Conservation (phyloP, 2,113 vertebrate species). For the Lota lota region DNA sequence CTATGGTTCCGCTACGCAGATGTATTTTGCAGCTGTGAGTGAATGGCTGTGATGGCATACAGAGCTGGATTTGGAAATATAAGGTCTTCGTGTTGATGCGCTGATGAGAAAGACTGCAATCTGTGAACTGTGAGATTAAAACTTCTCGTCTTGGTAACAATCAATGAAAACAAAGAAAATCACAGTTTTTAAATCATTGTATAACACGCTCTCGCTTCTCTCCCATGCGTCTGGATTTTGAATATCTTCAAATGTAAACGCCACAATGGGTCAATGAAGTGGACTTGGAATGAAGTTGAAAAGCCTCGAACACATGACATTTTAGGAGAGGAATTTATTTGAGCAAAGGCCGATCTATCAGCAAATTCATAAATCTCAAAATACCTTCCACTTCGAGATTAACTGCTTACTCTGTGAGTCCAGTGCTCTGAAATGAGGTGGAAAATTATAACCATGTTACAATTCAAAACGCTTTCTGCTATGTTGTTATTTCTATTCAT, state of each 20-base stretch:
- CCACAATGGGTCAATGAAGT: slow-evolving; percentile 4
- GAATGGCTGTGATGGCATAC: too few species aligned
- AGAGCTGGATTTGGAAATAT: too few species aligned
- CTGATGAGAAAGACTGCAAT: too few species aligned
- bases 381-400: slow-evolving; percentile 26
- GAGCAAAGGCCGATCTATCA: slow-evolving; percentile 39
- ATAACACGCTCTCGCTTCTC: slow-evolving; percentile 10
- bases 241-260: not conserved
- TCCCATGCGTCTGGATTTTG: not conserved
- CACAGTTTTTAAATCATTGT: slow-evolving; percentile 9
- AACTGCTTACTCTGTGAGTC: slow-evolving; percentile 25
- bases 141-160: too few species aligned
- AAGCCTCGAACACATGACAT: slow-evolving; percentile 17
- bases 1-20: too few species aligned
- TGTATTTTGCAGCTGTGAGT: too few species aligned
- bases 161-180: not conserved
- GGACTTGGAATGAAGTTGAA: slow-evolving; percentile 24
- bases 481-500: slow-evolving; percentile 11
- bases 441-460: slow-evolving; percentile 54
- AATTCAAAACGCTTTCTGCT: not conserved
- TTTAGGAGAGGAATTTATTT: slow-evolving; percentile 29
- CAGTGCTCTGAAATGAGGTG: slow-evolving; percentile 45
- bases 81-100: too few species aligned
- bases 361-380: slow-evolving; percentile 40
- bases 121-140: too few species aligned